phyloP scores from a whole-genome alignment of 92 coral and sea anemone species.

The Phenganax stokvisi region DNA sequence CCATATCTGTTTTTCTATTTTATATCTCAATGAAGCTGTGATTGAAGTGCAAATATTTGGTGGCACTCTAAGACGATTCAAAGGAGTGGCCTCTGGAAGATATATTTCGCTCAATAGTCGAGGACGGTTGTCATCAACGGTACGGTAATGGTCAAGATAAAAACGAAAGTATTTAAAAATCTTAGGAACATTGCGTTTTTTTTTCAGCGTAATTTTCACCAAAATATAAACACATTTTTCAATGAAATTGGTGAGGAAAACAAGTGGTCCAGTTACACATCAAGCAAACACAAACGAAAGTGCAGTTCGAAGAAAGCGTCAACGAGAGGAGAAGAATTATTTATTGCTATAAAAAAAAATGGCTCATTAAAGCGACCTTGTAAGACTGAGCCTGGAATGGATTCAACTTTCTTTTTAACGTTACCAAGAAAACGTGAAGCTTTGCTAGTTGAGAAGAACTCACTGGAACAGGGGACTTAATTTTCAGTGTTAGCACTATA shows the following conservation, averaged over 20 bases:
- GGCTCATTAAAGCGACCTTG: conserved; percentile 58
- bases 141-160: neutral
- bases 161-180: too few relatives aligned
- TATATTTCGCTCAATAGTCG: conserved; percentile 52
- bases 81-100: conserved; percentile 48
- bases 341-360: conserved; percentile 59
- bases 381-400: conserved; percentile 62
- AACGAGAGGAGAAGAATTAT: conserved; percentile 36
- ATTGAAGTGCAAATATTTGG: conserved; percentile 56
- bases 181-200: neutral
- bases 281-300: conserved; percentile 23
- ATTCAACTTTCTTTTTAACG: conserved; percentile 58
- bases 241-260: conserved; percentile 56
- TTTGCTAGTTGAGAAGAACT: neutral
- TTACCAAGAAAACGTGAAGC: neutral
- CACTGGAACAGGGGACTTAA: neutral
- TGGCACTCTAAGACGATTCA: conserved; percentile 49
- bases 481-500: neutral
- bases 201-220: conserved; percentile 9
- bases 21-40: conserved; percentile 33
- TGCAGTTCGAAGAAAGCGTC: neutral
- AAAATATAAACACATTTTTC: conserved; percentile 46
- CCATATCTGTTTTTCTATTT: neutral
- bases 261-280: conserved; percentile 47
- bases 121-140: conserved; percentile 49